Percentiles rank a stretch among this genome's conserved stretches.
phyloP scores from a whole-genome alignment of 2,113 vertebrate species.

The Agelaius phoeniceus region DNA sequence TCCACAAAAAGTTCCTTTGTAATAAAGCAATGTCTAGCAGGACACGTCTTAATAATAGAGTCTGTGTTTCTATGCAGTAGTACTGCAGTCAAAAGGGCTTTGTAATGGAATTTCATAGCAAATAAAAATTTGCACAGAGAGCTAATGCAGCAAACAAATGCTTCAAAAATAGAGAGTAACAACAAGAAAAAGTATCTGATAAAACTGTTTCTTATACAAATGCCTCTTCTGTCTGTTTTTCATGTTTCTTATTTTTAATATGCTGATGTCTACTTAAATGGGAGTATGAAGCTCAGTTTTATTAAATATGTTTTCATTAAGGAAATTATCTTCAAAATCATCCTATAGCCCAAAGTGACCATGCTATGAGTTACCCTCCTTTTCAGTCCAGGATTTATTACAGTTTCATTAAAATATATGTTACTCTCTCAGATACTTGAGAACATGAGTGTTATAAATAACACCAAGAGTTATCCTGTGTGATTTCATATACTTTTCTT shows the following conservation, averaged over 20 bases:
- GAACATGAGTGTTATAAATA: neutral
- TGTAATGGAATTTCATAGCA: neutral
- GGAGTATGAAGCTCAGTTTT: neutral
- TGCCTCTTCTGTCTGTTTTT: neutral
- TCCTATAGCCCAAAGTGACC: neutral
- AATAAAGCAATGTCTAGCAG: neutral
- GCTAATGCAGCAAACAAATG: neutral
- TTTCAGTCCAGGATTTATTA: neutral
- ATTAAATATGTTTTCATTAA: too few relatives aligned
- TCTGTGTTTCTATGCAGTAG: neutral
- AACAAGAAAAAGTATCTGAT: neutral
- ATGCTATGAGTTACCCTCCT: neutral
- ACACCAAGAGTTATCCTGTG: neutral
- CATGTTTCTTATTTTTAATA: neutral
- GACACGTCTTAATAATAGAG: neutral
- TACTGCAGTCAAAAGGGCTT: neutral
- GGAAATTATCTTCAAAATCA: neutral
- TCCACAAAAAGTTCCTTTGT: slow-evolving; percentile 20
- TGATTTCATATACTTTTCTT: neutral
- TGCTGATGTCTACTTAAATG: neutral
- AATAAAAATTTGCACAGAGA: neutral
- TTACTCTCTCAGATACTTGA: neutral
- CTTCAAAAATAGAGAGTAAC: neutral
- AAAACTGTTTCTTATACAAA: neutral
- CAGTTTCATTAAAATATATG: neutral